Conservation (phyloP, 2,888 invertebrate genomes). For the Lycophotia porphyrea region DNA sequence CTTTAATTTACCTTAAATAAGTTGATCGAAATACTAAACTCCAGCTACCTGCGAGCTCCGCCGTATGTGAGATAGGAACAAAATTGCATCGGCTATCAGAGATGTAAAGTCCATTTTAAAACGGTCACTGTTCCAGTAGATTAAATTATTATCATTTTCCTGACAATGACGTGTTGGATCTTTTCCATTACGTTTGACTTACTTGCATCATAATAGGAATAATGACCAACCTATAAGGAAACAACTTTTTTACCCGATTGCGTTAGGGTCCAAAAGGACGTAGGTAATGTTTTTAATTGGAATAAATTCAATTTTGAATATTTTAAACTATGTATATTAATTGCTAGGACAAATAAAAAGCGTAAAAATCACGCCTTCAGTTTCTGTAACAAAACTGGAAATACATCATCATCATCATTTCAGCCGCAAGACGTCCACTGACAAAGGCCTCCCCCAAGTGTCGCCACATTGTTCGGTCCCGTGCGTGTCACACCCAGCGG, state of each 20-base stretch:
- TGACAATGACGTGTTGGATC: constrained; percentile 18
- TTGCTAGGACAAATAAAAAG: neutral
- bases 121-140: constrained; percentile 9
- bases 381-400: neutral
- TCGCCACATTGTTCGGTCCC: no score
- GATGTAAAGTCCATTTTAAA: constrained; percentile 20
- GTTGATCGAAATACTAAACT: neutral
- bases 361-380: neutral
- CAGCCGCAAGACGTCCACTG: no score
- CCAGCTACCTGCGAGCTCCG: constrained; percentile 27
- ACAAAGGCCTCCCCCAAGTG: no score
- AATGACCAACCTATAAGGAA: neutral
- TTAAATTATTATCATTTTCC: constrained; percentile 21
- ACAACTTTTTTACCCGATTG: neutral
- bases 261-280: neutral
- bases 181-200: neutral
- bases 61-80: neutral
- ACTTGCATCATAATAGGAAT: neutral
- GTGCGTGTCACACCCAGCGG: no score
- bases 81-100: neutral
- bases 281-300: neutral
- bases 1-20: constrained; percentile 13
- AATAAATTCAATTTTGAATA: neutral
- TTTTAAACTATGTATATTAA: neutral
- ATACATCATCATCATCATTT: no score